Evolutionary conservation across 2,797 vertebrate species (phyloP).

Genomic region (Morelia viridis): DNA sequence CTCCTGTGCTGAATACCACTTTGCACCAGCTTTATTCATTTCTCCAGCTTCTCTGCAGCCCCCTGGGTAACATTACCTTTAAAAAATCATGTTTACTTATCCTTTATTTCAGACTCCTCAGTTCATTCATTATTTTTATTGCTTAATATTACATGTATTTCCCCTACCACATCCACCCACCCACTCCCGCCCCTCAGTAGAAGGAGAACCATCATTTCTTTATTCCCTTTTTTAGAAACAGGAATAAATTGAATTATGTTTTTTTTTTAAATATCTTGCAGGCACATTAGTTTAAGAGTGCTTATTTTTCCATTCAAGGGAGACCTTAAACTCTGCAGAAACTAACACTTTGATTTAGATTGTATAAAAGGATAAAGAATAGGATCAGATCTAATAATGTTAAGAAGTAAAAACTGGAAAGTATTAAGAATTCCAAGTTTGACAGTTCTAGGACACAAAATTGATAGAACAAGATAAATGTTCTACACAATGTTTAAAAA

Average conservation of each 20-base stretch:
- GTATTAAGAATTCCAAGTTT: neutral
- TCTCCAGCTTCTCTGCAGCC: neutral
- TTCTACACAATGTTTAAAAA: neutral
- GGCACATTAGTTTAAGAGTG: neutral
- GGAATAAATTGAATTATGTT: neutral
- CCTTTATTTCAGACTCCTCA: neutral
- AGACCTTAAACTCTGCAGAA: neutral
- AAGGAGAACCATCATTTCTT: neutral
- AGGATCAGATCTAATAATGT: neutral
- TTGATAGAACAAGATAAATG: neutral
- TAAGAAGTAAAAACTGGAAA: neutral
- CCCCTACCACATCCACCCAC: neutral
- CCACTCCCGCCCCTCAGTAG: neutral
- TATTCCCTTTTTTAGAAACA: neutral
- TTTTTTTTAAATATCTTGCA: neutral
- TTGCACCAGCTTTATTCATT: neutral
- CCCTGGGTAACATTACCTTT: neutral
- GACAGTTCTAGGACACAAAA: neutral
- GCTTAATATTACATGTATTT: neutral
- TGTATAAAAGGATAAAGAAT: neutral
- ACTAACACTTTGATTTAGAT: neutral
- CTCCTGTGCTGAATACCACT: neutral
- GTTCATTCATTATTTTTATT: accelerated
- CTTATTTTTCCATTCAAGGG: neutral
- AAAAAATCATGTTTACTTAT: neutral